Conservation (phyloP, 2,888 invertebrate genomes). For the Cerceris ruficornis region DNA sequence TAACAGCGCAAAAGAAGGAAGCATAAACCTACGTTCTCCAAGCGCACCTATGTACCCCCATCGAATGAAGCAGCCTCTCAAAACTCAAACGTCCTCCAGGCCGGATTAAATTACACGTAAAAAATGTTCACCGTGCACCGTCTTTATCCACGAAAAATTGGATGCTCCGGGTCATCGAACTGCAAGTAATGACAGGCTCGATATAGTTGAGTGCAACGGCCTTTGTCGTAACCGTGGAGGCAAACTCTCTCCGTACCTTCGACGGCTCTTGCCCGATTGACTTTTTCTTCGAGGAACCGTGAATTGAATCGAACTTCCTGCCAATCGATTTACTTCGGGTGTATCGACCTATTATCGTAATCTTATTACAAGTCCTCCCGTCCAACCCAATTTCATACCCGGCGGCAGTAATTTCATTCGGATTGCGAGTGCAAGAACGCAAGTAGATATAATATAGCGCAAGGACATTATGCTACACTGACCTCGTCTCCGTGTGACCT, state of each 20-base stretch:
- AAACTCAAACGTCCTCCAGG: too few relatives aligned
- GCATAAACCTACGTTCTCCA: too few relatives aligned
- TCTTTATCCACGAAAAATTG: conserved; percentile 17
- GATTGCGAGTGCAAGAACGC: conserved; percentile 12
- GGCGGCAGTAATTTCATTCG: conserved; percentile 24
- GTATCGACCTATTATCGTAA: too few relatives aligned
- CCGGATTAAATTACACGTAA: conserved; percentile 10
- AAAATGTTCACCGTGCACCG: background rate
- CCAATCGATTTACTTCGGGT: too few relatives aligned
- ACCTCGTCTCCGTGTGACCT: conserved; percentile 42
- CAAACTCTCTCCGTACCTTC: conserved; percentile 39
- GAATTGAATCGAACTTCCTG: conserved; percentile 19
- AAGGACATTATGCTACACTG: conserved; percentile 46
- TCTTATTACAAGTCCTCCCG: too few relatives aligned
- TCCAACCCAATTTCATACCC: conserved; percentile 35
- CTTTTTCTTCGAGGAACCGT: conserved; percentile 31
- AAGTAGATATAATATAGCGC: conserved; percentile 27
- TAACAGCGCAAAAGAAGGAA: too few relatives aligned
- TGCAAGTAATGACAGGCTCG: conserved; percentile 30
- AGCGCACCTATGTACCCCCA: too few relatives aligned
- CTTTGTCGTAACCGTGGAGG: conserved; percentile 52
- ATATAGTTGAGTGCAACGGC: conserved; percentile 49
- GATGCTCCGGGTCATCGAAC: conserved; percentile 34
- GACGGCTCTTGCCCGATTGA: conserved; percentile 17
- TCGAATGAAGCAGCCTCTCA: too few relatives aligned